Evolutionary conservation across 2,113 vertebrate species (phyloP), one percentile per base, ranked within the genome.

Genomic region (Neodontobutis hainanensis): DNA sequence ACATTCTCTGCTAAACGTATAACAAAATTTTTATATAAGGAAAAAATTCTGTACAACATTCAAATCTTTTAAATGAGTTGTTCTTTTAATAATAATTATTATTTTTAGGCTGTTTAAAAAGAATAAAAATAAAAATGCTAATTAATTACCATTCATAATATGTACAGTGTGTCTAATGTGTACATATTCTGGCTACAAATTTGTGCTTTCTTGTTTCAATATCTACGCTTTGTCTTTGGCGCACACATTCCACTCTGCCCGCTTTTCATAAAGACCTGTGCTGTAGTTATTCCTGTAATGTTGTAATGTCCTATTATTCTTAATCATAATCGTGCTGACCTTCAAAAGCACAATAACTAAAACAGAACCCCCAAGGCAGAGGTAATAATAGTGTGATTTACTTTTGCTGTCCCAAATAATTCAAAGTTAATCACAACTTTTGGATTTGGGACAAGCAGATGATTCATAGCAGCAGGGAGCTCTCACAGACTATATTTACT

Each of bases 331-430:
- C 52, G 8, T 12, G 14, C 52, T 55, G 52, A 55, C 52, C 52
- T 55, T 55, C 52, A 55, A 55, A 55, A 8, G 32, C 52, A 55
- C 52, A 55, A 14, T 7, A 55, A 36, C 52, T 55, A 55, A 55
- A 55, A 38, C 34, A 36, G 52, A 55, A 14, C 52, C 52, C 52
- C 52, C 52, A n/a, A 55, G 52, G 52, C 34, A 55, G 52, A 55
- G 52, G 46, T 48, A 62, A 62, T 62, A 48, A 62, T 48, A 62
- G 52, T 36, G 52, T 55, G 52, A 48, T 47, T 46, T 35, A 61
- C 44, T 46, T 32, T 47, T 11, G 34, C 44, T 61, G 58, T 45
- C 43, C 12, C 44, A 32, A 61, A 46, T 35, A 46, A 61, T 46
- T 61, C 27, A 47, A 47, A 61, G 43, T 43, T 64, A 36, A 55